phyloP scores from a whole-genome alignment of 2,113 vertebrate species.

The Bucco capensis region DNA sequence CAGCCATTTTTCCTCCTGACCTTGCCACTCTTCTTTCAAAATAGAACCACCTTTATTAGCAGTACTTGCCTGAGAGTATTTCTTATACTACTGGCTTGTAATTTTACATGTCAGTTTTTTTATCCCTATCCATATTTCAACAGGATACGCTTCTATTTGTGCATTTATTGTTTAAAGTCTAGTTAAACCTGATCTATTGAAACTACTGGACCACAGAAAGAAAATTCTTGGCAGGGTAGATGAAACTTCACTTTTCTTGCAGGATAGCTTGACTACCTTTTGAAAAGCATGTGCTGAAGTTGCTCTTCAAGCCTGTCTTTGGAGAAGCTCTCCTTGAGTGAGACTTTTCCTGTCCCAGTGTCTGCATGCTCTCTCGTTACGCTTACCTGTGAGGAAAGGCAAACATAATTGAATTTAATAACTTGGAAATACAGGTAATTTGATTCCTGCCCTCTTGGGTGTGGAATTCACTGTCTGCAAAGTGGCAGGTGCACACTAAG shows the following conservation, averaged over 20 bases:
- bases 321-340: background rate
- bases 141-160: background rate
- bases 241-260: background rate
- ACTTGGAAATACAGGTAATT: background rate
- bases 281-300: background rate
- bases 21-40: background rate
- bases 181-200: conserved; percentile 25
- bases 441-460: conserved; percentile 3
- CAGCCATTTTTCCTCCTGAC: background rate
- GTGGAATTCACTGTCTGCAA: background rate
- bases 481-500: conserved; percentile 2
- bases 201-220: conserved; percentile 15
- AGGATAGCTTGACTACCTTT: background rate
- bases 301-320: conserved; percentile 42
- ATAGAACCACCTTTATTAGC: too few species aligned
- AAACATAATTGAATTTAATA: background rate
- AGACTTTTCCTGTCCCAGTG: background rate
- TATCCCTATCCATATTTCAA: background rate
- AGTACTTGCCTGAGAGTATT: fast-evolving
- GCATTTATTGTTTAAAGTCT: conserved; percentile 6
- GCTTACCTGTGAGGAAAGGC: background rate
- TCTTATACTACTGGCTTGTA: background rate
- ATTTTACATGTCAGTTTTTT: background rate
- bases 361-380: background rate
- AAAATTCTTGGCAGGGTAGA: background rate